These are phyloP conservation scores for Drosophila lacteicornis DNA, from an alignment of 1,140 invertebrate genomes.

Conservation along the genomic window DNA sequence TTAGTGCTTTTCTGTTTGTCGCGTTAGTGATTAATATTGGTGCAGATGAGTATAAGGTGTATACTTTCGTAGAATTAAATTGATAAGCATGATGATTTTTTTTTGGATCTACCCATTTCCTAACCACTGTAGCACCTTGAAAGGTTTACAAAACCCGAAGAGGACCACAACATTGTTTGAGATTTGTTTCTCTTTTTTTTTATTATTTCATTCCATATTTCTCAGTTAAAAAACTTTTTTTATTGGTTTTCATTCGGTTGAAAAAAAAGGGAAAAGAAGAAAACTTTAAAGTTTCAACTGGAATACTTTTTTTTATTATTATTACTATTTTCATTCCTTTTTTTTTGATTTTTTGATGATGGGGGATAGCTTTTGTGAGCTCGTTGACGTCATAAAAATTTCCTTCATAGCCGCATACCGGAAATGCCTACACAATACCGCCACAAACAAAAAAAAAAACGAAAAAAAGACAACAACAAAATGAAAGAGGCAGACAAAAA, in stretches of 20 bases:
- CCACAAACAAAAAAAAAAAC: slow-evolving; percentile 20
- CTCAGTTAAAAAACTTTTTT: slow-evolving; percentile 28
- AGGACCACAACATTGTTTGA: slow-evolving; percentile 27
- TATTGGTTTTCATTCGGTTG: slow-evolving; percentile 50
- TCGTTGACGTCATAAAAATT: slow-evolving; percentile 77
- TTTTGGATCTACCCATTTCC: neutral
- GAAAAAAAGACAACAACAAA: slow-evolving; percentile 5
- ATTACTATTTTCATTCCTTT: slow-evolving; percentile 32
- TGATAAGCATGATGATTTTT: too few species aligned
- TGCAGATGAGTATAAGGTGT: too few species aligned
- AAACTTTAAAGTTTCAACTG: slow-evolving; percentile 51
- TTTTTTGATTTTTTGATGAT: slow-evolving; percentile 16
- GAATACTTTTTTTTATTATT: slow-evolving; percentile 43
- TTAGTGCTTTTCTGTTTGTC: too few species aligned
- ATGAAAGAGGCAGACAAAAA: slow-evolving; percentile 23
- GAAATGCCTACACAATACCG: slow-evolving; percentile 69
- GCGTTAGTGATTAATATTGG: too few species aligned
- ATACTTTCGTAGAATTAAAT: too few species aligned
- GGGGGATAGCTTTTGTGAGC: slow-evolving; percentile 35
- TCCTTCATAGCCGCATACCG: slow-evolving; percentile 63
- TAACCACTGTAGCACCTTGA: slow-evolving; percentile 7
- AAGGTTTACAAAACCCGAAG: slow-evolving; percentile 9
- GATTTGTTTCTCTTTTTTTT: slow-evolving; percentile 3
- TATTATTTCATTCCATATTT: slow-evolving; percentile 28
- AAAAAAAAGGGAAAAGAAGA: slow-evolving; percentile 22